phyloP scores from a whole-genome alignment of 2,888 invertebrate species.

The Dioctria linearis region DNA sequence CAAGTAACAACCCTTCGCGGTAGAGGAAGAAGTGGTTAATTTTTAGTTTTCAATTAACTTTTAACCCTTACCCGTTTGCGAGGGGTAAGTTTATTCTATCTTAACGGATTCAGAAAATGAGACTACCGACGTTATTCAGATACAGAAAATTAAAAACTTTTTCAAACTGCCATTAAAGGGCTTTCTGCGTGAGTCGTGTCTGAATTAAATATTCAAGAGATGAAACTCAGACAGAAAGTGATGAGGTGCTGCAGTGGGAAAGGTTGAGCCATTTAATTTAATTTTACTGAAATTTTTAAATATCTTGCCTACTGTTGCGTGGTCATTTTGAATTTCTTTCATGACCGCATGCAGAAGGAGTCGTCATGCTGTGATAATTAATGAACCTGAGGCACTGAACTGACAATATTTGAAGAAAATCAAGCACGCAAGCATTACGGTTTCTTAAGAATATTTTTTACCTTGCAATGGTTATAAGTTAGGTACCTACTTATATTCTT shows the following conservation, averaged over 20 bases:
- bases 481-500: no score
- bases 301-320: not conserved
- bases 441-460: no score
- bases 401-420: constrained; percentile 8
- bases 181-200: constrained; percentile 39
- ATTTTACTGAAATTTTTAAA: not conserved
- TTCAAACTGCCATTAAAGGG: constrained; percentile 45
- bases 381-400: not conserved
- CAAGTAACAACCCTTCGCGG: not conserved
- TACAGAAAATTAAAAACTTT: constrained; percentile 47
- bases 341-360: not conserved
- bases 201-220: constrained; percentile 43
- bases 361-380: not conserved
- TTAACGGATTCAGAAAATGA: constrained; percentile 24
- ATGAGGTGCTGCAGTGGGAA: not conserved
- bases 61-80: constrained; percentile 26
- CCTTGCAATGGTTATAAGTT: no score
- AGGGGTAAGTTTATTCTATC: constrained; percentile 20
- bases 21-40: constrained; percentile 32
- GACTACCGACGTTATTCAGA: constrained; percentile 1
- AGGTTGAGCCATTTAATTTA: not conserved
- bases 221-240: not conserved
- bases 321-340: not conserved
- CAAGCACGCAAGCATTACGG: not conserved
- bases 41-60: constrained; percentile 50